These are phyloP conservation scores for Catamblyrhynchus diadema DNA, from an alignment of 2,797 vertebrate genomes.

Conservation along the genomic window DNA sequence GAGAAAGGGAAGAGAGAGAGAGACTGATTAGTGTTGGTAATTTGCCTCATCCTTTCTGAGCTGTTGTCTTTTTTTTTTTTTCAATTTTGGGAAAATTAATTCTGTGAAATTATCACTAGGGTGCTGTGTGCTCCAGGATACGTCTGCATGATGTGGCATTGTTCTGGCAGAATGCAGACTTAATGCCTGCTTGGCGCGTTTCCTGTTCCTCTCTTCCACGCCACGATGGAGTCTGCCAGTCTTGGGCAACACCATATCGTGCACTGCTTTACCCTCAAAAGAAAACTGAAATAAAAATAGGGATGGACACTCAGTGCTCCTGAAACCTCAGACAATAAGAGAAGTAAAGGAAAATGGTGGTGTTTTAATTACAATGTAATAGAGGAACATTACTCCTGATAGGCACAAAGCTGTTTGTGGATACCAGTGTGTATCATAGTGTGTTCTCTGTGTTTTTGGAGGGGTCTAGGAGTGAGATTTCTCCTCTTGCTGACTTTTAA, in stretches of 20 bases:
- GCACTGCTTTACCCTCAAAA: neutral
- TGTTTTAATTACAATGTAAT: neutral
- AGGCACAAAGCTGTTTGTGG: neutral
- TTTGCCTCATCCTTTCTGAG: conserved; percentile 63
- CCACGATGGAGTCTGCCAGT: neutral
- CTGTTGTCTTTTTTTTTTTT: neutral
- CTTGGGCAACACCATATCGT: neutral
- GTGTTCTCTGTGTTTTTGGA: neutral
- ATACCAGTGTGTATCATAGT: neutral
- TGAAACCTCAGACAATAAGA: neutral
- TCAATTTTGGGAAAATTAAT: conserved; percentile 62
- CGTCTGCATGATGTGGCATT: neutral
- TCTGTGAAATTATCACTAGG: conserved; percentile 61
- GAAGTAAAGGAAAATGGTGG: neutral
- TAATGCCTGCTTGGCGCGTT: conserved; percentile 59
- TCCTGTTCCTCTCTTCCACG: conserved; percentile 19
- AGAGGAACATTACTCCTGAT: neutral
- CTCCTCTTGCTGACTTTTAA: neutral
- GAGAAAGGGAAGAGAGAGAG: conserved; percentile 61
- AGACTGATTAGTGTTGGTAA: conserved; percentile 68
- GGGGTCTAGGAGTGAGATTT: neutral
- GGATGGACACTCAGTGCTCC: neutral
- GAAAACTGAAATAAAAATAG: neutral
- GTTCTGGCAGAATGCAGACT: conserved; percentile 48
- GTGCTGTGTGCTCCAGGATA: conserved; percentile 48